These are phyloP conservation scores for Myodes glareolus DNA, from an alignment of 2,113 vertebrate genomes.

Conservation along the genomic window DNA sequence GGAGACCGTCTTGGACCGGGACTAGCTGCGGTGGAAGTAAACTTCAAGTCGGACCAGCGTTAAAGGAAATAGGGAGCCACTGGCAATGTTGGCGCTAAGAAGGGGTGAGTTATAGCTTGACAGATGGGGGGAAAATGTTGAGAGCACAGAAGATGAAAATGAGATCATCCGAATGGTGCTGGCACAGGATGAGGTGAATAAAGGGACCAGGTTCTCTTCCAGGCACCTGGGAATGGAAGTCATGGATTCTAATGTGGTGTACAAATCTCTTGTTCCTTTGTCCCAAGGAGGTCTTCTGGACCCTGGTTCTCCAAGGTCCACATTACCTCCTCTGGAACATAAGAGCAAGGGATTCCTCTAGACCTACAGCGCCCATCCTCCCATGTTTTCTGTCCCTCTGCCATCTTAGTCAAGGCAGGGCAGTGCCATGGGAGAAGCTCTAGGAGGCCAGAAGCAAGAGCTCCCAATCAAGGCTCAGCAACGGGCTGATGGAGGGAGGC, in stretches of 20 bases:
- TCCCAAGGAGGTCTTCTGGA: neutral
- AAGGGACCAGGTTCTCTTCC: neutral
- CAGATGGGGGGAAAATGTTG: neutral
- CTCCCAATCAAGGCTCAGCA: neutral
- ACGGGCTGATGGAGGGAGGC: neutral
- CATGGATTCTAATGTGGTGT: neutral
- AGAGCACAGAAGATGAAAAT: neutral
- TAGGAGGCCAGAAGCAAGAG: neutral
- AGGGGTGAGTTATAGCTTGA: neutral
- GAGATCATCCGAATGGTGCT: neutral
- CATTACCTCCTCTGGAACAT: slow-evolving; percentile 44
- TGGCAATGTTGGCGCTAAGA: neutral
- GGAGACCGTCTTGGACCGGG: neutral
- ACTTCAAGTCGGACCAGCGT: neutral
- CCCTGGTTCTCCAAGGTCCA: neutral
- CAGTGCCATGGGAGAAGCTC: neutral
- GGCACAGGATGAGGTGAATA: neutral
- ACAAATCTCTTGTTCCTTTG: neutral
- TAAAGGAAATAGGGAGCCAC: neutral
- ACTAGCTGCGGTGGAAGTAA: neutral
- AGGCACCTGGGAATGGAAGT: neutral
- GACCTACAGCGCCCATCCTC: neutral
- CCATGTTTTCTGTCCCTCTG: neutral
- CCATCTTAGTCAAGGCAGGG: neutral
- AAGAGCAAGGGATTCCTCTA: neutral